A percentile compares a stretch with the other conserved stretches of the same genome.
Conservation (phyloP, 2,113 vertebrate species). For the Gnathonemus echidnorhynchus region DNA sequence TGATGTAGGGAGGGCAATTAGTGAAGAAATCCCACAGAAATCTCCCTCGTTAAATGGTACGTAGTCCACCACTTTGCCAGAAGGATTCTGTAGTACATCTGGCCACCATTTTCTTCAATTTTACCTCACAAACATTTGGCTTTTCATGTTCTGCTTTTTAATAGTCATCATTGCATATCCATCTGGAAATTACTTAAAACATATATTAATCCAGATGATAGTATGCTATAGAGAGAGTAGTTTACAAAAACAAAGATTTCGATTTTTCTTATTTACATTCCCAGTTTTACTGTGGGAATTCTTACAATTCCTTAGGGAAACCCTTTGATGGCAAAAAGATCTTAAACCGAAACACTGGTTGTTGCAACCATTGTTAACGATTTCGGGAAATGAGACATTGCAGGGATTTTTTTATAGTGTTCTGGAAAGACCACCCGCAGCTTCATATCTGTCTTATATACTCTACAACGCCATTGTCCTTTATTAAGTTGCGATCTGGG, state of each 20-base stretch:
- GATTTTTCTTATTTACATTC: constrained; percentile 18
- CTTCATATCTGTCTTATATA: background rate
- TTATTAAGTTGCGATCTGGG: background rate
- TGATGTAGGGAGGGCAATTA: constrained; percentile 46
- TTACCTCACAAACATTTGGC: constrained; percentile 39
- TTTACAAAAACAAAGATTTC: constrained; percentile 39
- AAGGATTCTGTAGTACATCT: constrained; percentile 36
- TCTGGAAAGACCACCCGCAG: background rate
- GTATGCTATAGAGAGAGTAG: constrained; percentile 41
- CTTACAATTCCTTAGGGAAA: background rate
- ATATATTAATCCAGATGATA: constrained; percentile 34
- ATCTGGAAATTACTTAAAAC: constrained; percentile 45
- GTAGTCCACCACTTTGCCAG: constrained; percentile 28
- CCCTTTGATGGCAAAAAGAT: background rate
- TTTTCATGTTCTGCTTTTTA: constrained; percentile 38
- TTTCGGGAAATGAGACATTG: background rate
- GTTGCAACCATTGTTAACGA: background rate
- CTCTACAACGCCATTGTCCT: background rate
- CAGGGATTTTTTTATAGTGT: background rate
- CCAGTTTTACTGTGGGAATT: background rate
- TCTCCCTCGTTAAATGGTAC: constrained; percentile 47
- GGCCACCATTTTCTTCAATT: constrained; percentile 30
- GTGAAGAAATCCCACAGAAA: constrained; percentile 50
- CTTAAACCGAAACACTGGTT: background rate
- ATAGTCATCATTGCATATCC: constrained; percentile 39